phyloP scores from a whole-genome alignment of 2,797 vertebrate species.

The Oreonectes daqikongensis region DNA sequence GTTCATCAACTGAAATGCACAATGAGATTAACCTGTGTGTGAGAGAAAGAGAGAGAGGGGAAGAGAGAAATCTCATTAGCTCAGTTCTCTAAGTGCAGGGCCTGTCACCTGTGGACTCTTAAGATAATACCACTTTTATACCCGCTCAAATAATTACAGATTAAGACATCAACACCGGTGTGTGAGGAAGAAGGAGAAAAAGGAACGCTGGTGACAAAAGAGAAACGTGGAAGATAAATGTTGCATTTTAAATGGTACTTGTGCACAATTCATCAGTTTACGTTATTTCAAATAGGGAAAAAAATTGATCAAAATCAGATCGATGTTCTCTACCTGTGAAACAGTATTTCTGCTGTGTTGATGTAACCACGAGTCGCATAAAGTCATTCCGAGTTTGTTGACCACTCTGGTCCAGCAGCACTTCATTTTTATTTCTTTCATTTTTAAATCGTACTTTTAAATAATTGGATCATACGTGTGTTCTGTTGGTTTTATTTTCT shows the following conservation, averaged over 20 bases:
- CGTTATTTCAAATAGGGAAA: not conserved
- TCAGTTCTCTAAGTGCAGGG: slow-evolving; percentile 28
- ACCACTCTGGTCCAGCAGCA: too few species aligned
- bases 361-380: too few species aligned
- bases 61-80: slow-evolving; percentile 33
- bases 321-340: too few species aligned
- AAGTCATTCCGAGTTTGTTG: too few species aligned
- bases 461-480: too few species aligned
- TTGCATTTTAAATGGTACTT: too few species aligned
- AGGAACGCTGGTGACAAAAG: not conserved
- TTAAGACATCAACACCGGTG: slow-evolving; percentile 27
- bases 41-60: not conserved
- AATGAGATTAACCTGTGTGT: slow-evolving; percentile 31
- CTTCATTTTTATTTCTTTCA: too few species aligned
- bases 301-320: not conserved
- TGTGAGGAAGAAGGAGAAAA: not conserved
- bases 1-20: slow-evolving; percentile 21
- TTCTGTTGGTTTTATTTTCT: too few species aligned
- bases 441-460: too few species aligned
- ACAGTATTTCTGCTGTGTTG: too few species aligned
- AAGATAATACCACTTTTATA: slow-evolving; percentile 17
- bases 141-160: slow-evolving; percentile 32
- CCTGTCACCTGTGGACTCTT: slow-evolving; percentile 26
- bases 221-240: not conserved
- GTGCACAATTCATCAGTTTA: not conserved